Evolutionary conservation across 2,888 invertebrate genomes (phyloP).

Genomic region (Yponomeuta plumbellus): DNA sequence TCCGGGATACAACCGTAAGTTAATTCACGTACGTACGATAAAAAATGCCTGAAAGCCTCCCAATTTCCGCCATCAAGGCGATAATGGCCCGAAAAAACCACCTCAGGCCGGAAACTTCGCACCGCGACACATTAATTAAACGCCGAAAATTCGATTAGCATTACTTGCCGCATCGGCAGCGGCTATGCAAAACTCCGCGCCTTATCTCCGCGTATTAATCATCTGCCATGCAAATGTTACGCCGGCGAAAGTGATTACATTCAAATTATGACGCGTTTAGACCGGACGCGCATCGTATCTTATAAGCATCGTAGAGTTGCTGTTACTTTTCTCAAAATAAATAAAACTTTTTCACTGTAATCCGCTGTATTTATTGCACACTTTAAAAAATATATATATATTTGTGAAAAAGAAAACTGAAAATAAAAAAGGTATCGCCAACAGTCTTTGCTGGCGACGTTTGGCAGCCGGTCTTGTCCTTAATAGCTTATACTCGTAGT

Average conservation of each 20-base stretch:
- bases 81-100: not conserved
- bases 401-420: no score
- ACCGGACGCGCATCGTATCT: not conserved
- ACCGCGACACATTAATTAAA: slow-evolving; percentile 1
- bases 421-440: no score
- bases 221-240: slow-evolving; percentile 51
- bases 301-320: no score
- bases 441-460: no score
- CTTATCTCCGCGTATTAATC: slow-evolving; percentile 62
- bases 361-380: no score
- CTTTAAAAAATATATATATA: no score
- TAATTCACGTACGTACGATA: not conserved
- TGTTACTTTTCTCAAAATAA: no score
- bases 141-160: not conserved
- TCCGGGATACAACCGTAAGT: no score
- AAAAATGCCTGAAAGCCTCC: not conserved
- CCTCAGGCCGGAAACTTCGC: not conserved
- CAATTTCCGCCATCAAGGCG: not conserved
- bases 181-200: slow-evolving; percentile 32
- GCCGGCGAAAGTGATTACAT: slow-evolving; percentile 52
- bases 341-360: no score
- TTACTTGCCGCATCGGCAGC: slow-evolving; percentile 1
- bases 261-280: slow-evolving; percentile 42
- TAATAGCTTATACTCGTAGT: no score
- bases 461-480: no score